Evolutionary conservation across 1,140 invertebrate species (phyloP).

Genomic region (Aphaenogaster ashmeadi): DNA sequence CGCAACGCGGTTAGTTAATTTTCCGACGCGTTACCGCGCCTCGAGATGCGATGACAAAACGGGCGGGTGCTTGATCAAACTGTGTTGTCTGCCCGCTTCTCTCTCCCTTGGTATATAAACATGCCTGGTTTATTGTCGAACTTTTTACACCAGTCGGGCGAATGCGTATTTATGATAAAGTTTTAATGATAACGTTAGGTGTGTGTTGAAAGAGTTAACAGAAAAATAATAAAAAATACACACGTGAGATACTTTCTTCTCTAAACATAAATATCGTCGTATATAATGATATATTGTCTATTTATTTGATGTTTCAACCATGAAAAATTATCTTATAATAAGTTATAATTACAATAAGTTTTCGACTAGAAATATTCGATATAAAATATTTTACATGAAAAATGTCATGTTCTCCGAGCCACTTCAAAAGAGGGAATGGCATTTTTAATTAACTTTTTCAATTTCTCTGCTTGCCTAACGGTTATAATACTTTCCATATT

Average conservation of each 20-base stretch:
- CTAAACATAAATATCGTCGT: too few relatives aligned
- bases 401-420: not conserved
- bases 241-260: not conserved
- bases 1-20: constrained; percentile 48
- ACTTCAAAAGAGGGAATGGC: not conserved
- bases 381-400: not conserved
- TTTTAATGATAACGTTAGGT: constrained; percentile 20
- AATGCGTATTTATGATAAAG: not conserved
- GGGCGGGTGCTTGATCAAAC: constrained; percentile 21
- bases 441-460: not conserved
- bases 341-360: not conserved
- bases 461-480: not conserved
- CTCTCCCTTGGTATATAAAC: not conserved
- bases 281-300: too few relatives aligned
- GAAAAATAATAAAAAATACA: not conserved
- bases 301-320: not conserved
- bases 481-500: constrained; percentile 1
- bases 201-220: not conserved
- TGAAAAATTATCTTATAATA: not conserved
- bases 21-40: constrained; percentile 35
- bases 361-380: not conserved
- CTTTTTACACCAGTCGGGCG: constrained; percentile 7
- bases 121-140: not conserved
- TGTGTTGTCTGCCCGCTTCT: not conserved
- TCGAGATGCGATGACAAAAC: constrained; percentile 46